Percentiles rank a stretch among this genome's conserved stretches.
phyloP scores from a whole-genome alignment of 2,888 invertebrate species.

The Archaeoteleia sp. region DNA sequence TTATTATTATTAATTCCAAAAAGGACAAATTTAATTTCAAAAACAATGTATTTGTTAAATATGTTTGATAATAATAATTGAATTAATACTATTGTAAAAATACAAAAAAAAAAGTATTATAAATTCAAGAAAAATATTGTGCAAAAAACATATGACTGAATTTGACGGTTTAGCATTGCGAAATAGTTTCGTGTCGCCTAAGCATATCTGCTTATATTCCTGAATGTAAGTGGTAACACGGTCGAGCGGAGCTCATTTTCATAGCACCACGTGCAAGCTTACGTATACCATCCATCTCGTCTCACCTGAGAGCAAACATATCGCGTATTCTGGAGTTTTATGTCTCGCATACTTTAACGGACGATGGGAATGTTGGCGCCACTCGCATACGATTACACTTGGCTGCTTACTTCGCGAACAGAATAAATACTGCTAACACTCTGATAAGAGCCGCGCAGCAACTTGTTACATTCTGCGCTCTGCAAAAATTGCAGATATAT shows the following conservation, averaged over 20 bases:
- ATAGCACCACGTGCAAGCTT: constrained; percentile 8
- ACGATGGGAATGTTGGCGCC: constrained; percentile 70
- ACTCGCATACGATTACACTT: constrained; percentile 49
- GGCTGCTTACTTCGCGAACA: constrained; percentile 31
- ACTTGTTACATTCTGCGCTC: constrained; percentile 18
- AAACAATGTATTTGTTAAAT: too few relatives aligned
- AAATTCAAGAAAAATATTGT: too few relatives aligned
- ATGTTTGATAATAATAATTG: too few relatives aligned
- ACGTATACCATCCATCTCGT: constrained; percentile 23
- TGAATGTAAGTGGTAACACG: neutral
- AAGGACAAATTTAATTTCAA: too few relatives aligned
- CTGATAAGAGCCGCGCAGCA: constrained; percentile 28
- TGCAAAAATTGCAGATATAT: too few relatives aligned
- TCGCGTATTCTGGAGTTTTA: constrained; percentile 33
- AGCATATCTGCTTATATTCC: neutral
- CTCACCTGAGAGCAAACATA: constrained; percentile 28
- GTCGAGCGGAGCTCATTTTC: constrained; percentile 9
- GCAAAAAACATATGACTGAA: too few relatives aligned
- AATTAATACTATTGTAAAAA: too few relatives aligned
- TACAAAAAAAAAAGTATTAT: too few relatives aligned
- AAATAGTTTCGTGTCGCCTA: neutral
- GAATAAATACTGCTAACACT: constrained; percentile 32
- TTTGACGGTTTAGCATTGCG: too few relatives aligned
- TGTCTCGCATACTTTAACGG: constrained; percentile 51
- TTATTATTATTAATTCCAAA: too few relatives aligned